Evolutionary conservation across 2,888 invertebrate genomes (phyloP).

Genomic region (Pecten maximus): DNA sequence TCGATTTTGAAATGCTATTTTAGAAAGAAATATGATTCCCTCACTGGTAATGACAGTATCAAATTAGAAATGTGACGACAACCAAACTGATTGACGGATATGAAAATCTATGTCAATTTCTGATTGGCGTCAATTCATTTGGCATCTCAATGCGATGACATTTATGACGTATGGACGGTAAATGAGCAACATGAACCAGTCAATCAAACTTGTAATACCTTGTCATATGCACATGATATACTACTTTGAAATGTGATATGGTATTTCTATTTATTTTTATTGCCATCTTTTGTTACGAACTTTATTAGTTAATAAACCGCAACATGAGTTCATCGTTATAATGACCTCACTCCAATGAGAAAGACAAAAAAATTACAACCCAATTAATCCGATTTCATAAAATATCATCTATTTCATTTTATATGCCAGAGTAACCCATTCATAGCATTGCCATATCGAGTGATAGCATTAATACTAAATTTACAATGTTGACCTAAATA

Average conservation of each 20-base stretch:
- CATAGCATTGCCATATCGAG: background rate
- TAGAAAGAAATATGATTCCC: background rate
- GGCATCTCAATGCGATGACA: background rate
- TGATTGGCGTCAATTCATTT: background rate
- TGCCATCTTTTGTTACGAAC: background rate
- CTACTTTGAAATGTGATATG: background rate
- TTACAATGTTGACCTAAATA: background rate
- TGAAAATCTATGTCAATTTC: background rate
- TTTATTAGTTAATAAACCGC: slow-evolving; percentile 12
- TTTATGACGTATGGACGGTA: background rate
- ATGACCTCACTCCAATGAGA: background rate
- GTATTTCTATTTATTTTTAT: background rate
- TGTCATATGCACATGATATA: background rate
- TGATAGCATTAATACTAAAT: background rate
- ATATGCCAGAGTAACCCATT: background rate
- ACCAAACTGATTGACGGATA: background rate
- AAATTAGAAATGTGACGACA: background rate
- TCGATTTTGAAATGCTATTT: background rate
- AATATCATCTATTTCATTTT: background rate
- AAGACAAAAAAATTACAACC: background rate
- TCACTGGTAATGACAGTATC: background rate
- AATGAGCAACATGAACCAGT: slow-evolving; percentile 8
- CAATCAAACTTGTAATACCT: background rate
- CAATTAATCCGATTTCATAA: background rate
- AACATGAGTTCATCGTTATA: background rate